phyloP scores from a whole-genome alignment of 2,113 vertebrate species.

The Ictalurus furcatus region DNA sequence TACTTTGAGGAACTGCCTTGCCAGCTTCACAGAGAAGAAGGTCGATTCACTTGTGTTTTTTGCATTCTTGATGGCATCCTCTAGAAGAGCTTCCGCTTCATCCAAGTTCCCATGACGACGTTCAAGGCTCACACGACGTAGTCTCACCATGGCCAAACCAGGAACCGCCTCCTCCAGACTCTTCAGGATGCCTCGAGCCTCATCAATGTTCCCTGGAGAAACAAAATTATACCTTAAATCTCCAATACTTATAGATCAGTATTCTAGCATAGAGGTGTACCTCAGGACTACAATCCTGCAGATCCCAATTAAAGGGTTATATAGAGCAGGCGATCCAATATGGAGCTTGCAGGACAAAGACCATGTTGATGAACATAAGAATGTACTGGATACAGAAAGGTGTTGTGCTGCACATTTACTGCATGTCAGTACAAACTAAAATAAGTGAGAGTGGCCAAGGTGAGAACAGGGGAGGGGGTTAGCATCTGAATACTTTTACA shows the following conservation, averaged over 20 bases:
- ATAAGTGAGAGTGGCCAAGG: too few relatives aligned
- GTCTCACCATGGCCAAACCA: constrained; percentile 90
- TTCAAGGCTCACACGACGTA: constrained; percentile 92
- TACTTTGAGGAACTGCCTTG: constrained; percentile 89
- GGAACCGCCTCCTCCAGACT: constrained; percentile 82
- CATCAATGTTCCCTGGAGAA: constrained; percentile 83
- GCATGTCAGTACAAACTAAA: too few relatives aligned
- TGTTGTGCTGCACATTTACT: too few relatives aligned
- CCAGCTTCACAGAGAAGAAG: constrained; percentile 92
- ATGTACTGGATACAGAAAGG: neutral
- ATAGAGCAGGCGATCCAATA: neutral
- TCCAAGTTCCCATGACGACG: constrained; percentile 93
- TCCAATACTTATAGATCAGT: neutral
- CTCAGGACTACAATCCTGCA: neutral
- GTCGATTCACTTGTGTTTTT: constrained; percentile 81
- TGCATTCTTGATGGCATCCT: constrained; percentile 85
- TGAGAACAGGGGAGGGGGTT: too few relatives aligned
- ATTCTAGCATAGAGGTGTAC: neutral
- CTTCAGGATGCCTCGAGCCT: constrained; percentile 89
- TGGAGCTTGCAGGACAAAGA: neutral
- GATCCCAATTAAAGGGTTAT: neutral
- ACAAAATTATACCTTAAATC: neutral
- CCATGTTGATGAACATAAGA: too few relatives aligned
- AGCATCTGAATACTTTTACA: too few relatives aligned
- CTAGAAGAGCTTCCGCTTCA: constrained; percentile 85